Conservation (phyloP, 2,113 vertebrate genomes). For the Brachyistius frenatus region DNA sequence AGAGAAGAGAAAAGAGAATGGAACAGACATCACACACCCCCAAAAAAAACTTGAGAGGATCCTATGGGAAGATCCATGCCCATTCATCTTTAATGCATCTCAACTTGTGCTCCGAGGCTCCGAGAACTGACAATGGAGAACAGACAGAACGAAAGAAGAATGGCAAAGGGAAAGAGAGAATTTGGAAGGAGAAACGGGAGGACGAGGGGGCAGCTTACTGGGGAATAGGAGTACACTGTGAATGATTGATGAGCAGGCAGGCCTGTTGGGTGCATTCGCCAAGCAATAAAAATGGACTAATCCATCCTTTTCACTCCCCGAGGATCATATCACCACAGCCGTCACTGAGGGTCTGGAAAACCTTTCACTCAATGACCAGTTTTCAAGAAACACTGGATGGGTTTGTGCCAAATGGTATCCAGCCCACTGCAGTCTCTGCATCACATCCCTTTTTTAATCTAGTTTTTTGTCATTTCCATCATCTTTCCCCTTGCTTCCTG, state of each 20-base stretch:
- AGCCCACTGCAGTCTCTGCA: slow-evolving; percentile 44
- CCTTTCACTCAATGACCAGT: slow-evolving; percentile 59
- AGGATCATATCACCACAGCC: slow-evolving; percentile 55
- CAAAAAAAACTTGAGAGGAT: slow-evolving; percentile 56
- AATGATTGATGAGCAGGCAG: slow-evolving; percentile 87
- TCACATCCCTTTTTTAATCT: slow-evolving; percentile 32
- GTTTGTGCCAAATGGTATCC: slow-evolving; percentile 46
- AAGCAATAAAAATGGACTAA: slow-evolving; percentile 81
- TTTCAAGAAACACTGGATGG: slow-evolving; percentile 61
- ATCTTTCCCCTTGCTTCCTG: slow-evolving; percentile 14
- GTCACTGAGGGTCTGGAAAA: slow-evolving; percentile 45
- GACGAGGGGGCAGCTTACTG: slow-evolving; percentile 72
- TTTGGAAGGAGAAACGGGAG: slow-evolving; percentile 72
- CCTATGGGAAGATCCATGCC: slow-evolving; percentile 61
- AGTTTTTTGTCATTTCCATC: slow-evolving; percentile 33
- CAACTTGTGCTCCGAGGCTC: slow-evolving; percentile 65
- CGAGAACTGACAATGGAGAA: slow-evolving; percentile 63
- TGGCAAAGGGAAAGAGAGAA: slow-evolving; percentile 59
- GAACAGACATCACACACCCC: slow-evolving; percentile 50
- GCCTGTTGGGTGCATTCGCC: slow-evolving; percentile 72
- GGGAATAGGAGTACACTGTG: slow-evolving; percentile 79
- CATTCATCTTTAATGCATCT: slow-evolving; percentile 82
- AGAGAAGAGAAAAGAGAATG: slow-evolving; percentile 48
- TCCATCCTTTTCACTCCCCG: slow-evolving; percentile 75
- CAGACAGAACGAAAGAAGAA: slow-evolving; percentile 60